Conservation (phyloP, 2,797 vertebrate genomes). For the Pipistrellus kuhlii region DNA sequence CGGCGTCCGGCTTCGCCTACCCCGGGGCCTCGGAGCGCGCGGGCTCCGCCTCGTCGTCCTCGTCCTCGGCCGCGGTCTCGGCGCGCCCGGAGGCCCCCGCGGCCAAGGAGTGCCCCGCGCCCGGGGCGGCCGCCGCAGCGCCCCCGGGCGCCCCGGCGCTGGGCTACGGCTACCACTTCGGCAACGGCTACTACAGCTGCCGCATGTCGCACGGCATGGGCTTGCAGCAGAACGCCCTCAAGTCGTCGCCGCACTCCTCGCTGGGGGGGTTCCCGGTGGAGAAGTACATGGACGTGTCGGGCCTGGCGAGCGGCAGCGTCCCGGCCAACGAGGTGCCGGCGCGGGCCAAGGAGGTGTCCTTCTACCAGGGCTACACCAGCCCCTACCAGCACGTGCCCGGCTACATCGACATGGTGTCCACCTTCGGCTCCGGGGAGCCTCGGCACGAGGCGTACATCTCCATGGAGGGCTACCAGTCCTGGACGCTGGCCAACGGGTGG, state of each 20-base stretch:
- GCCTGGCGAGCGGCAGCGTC: slow-evolving; percentile 88
- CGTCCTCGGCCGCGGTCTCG: slow-evolving; percentile 85
- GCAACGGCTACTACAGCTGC: slow-evolving; percentile 92
- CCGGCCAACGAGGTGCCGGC: slow-evolving; percentile 88
- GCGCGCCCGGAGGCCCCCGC: slow-evolving; percentile 86
- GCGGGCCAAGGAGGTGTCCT: slow-evolving; percentile 90
- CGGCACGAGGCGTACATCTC: slow-evolving; percentile 90
- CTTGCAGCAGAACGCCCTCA: slow-evolving; percentile 90
- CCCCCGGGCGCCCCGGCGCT: slow-evolving; percentile 86
- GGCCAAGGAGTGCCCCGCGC: slow-evolving; percentile 86
- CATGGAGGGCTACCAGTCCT: slow-evolving; percentile 92
- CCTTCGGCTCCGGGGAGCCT: slow-evolving; percentile 89
- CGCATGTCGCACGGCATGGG: slow-evolving; percentile 90
- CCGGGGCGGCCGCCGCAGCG: slow-evolving; percentile 79
- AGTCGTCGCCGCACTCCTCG: slow-evolving; percentile 88
- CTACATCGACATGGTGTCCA: slow-evolving; percentile 92
- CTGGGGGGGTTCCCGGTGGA: slow-evolving; percentile 90
- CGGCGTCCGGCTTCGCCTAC: slow-evolving; percentile 83
- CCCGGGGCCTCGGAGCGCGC: slow-evolving; percentile 81
- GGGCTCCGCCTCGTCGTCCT: slow-evolving; percentile 80
- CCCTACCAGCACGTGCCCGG: slow-evolving; percentile 90
- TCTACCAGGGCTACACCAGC: slow-evolving; percentile 90
- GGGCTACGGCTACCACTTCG: slow-evolving; percentile 91
- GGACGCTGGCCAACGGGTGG: slow-evolving; percentile 92
- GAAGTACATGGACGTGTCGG: slow-evolving; percentile 91